These are phyloP conservation scores for Drosophila sucinea DNA, from an alignment of 1,140 invertebrate genomes.

Conservation along the genomic window DNA sequence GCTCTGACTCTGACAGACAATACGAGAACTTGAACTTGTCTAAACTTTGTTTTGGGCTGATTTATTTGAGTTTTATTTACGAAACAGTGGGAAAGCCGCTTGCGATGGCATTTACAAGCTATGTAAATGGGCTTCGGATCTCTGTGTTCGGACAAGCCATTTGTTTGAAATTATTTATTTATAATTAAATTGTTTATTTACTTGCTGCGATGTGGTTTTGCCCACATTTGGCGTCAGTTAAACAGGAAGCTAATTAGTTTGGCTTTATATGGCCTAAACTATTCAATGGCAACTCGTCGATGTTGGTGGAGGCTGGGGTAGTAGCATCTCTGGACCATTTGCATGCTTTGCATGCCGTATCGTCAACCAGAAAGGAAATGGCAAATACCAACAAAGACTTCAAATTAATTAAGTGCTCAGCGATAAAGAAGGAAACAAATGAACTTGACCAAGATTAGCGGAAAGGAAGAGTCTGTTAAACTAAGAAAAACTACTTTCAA, in stretches of 20 bases:
- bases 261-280: conserved; percentile 70
- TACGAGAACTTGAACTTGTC: conserved; percentile 57
- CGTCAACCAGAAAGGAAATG: conserved; percentile 29
- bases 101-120: conserved; percentile 59
- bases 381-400: conserved; percentile 18
- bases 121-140: conserved; percentile 63
- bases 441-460: conserved; percentile 25
- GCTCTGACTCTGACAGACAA: conserved; percentile 34
- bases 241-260: conserved; percentile 79
- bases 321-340: conserved; percentile 37
- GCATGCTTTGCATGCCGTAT: conserved; percentile 17
- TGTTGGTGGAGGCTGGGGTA: conserved; percentile 21
- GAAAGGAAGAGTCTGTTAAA: conserved; percentile 16
- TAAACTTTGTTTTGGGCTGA: conserved; percentile 59
- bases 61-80: conserved; percentile 67
- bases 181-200: conserved; percentile 78
- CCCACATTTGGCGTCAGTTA: conserved; percentile 49
- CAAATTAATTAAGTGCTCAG: conserved; percentile 49
- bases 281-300: conserved; percentile 51
- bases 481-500: conserved; percentile 3
- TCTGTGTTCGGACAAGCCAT: conserved; percentile 54
- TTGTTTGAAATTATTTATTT: conserved; percentile 79
- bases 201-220: conserved; percentile 54
- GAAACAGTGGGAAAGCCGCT: conserved; percentile 26
- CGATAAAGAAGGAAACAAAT: conserved; percentile 6